A percentile compares a stretch with the other conserved stretches of the same genome.
phyloP scores from a whole-genome alignment of 2,888 invertebrate species.

The Drosophila phalerata region DNA sequence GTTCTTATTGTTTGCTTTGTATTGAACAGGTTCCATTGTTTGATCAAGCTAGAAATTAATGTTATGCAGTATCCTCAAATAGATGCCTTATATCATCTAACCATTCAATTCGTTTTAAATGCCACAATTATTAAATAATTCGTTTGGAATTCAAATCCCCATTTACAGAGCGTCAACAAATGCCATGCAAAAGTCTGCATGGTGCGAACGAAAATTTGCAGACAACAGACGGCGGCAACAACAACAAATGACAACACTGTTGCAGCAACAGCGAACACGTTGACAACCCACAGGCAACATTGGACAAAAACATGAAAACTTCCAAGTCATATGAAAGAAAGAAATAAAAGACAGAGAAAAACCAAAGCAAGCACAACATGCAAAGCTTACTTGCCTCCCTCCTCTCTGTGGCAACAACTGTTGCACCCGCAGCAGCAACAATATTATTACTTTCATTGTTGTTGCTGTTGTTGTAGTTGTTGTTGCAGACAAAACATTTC shows the following conservation, averaged over 20 bases:
- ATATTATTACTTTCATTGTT: constrained; percentile 58
- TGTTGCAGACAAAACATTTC: constrained; percentile 62
- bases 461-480: constrained; percentile 40
- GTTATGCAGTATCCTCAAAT: not conserved
- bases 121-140: constrained; percentile 28
- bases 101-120: constrained; percentile 10
- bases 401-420: constrained; percentile 20
- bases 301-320: constrained; percentile 52
- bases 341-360: constrained; percentile 16
- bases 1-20: constrained; percentile 10
- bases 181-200: constrained; percentile 30
- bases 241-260: constrained; percentile 38
- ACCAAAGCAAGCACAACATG: constrained; percentile 53
- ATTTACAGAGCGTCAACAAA: constrained; percentile 24
- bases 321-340: constrained; percentile 62
- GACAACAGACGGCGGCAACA: constrained; percentile 18
- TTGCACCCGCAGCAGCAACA: constrained; percentile 56
- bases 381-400: constrained; percentile 34
- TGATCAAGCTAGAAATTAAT: not conserved
- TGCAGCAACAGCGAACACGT: constrained; percentile 48
- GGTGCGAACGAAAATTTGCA: constrained; percentile 37
- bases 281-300: constrained; percentile 64
- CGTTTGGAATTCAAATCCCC: constrained; percentile 48
- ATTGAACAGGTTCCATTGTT: constrained; percentile 10
- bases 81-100: constrained; percentile 6